phyloP scores from a whole-genome alignment of 2,797 vertebrate genomes.

The Bradypodion pumilum region DNA sequence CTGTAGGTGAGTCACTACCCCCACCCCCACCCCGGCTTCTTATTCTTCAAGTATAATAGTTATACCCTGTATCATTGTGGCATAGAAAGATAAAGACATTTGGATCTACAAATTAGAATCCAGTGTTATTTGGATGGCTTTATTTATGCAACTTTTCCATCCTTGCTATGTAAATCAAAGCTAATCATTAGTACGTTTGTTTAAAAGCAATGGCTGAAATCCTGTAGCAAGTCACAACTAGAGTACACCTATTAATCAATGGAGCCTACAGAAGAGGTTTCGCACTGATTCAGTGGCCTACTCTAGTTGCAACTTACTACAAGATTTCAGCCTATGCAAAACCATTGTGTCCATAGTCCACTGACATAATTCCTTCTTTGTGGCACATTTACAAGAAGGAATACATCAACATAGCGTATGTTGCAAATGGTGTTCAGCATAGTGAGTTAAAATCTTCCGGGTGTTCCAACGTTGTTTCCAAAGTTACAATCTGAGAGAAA shows the following conservation, averaged over 20 bases:
- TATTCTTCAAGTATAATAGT: conserved; percentile 1
- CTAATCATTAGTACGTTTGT: not conserved
- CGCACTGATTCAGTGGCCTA: too few relatives aligned
- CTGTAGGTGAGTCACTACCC: conserved; percentile 13
- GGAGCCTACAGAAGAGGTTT: too few relatives aligned
- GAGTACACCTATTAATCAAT: too few relatives aligned
- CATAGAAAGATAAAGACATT: conserved; percentile 29
- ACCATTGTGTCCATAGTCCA: not conserved
- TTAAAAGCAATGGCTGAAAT: not conserved
- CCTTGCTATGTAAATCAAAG: not conserved
- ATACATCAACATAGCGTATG: not conserved
- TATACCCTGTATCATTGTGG: conserved; percentile 1
- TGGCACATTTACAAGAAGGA: not conserved
- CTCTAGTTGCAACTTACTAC: too few relatives aligned
- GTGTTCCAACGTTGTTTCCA: not conserved
- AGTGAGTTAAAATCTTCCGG: not conserved
- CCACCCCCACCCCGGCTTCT: conserved; percentile 12
- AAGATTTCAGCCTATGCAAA: not conserved
- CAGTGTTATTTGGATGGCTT: conserved; percentile 52
- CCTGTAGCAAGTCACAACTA: too few relatives aligned
- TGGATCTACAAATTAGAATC: conserved; percentile 15
- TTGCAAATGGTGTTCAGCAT: not conserved
- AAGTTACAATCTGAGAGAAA: too few relatives aligned
- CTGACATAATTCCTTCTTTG: not conserved
- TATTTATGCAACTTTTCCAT: not conserved